phyloP scores from a whole-genome alignment of 1,140 invertebrate genomes.

The Coelopa frigida region DNA sequence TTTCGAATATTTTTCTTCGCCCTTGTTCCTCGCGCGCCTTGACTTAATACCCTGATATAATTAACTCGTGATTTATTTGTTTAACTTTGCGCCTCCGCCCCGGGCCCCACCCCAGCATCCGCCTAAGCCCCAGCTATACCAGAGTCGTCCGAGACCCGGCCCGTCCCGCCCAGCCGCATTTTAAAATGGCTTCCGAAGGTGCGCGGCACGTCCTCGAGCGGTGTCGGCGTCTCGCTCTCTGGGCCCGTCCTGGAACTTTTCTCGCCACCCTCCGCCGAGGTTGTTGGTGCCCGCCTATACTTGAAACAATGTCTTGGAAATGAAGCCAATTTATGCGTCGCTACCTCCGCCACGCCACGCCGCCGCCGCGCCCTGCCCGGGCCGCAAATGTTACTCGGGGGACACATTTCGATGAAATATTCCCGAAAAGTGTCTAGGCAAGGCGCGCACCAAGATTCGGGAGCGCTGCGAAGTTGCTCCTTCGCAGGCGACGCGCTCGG shows the following conservation, averaged over 20 bases:
- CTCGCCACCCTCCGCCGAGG: background rate
- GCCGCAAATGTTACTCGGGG: slow-evolving; percentile 45
- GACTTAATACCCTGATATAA: slow-evolving; percentile 42
- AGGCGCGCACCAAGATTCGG: slow-evolving; percentile 19
- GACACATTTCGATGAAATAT: slow-evolving; percentile 47
- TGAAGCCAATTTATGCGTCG: slow-evolving; percentile 43
- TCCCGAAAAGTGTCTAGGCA: slow-evolving; percentile 45
- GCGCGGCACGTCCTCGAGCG: background rate
- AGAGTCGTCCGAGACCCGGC: too few species aligned
- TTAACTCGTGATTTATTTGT: slow-evolving; percentile 44
- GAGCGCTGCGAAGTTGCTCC: slow-evolving; percentile 15
- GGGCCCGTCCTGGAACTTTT: background rate
- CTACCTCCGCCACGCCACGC: slow-evolving; percentile 10
- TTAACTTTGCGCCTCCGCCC: too few species aligned
- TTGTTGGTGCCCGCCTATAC: slow-evolving; percentile 15
- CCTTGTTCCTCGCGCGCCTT: slow-evolving; percentile 20
- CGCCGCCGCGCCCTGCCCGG: slow-evolving; percentile 31
- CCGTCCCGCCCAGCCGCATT: too few species aligned
- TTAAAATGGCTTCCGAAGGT: slow-evolving; percentile 6
- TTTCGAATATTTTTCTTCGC: too few species aligned
- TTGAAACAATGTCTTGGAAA: slow-evolving; percentile 40
- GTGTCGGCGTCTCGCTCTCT: background rate
- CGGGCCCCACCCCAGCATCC: too few species aligned
- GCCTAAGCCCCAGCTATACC: too few species aligned
- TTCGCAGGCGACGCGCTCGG: slow-evolving; percentile 12